These are phyloP conservation scores for Labrus mixtus DNA, from an alignment of 2,113 vertebrate species.

Conservation along the genomic window DNA sequence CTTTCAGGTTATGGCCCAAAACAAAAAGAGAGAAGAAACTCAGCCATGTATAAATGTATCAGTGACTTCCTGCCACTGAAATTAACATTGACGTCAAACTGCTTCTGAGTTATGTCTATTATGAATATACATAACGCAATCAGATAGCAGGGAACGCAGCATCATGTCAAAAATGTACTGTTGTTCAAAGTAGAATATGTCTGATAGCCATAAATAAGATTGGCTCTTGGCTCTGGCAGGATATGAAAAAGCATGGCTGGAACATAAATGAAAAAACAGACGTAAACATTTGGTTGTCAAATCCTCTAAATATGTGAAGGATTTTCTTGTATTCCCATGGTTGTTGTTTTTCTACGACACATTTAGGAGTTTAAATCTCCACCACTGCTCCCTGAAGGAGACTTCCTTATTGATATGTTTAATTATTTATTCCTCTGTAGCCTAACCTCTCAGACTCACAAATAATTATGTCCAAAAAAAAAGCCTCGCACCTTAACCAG, in stretches of 20 bases:
- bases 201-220: background rate
- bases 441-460: constrained; percentile 11
- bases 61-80: constrained; percentile 43
- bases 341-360: constrained; percentile 30
- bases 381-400: constrained; percentile 62
- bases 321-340: constrained; percentile 29
- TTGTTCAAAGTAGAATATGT: background rate
- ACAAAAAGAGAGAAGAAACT: constrained; percentile 14
- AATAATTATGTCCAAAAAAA: constrained; percentile 7
- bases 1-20: background rate
- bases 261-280: background rate
- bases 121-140: constrained; percentile 44
- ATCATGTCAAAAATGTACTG: constrained; percentile 9
- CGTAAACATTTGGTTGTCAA: background rate
- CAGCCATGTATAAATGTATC: constrained; percentile 37
- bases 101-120: constrained; percentile 28
- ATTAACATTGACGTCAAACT: constrained; percentile 56
- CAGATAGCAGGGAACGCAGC: constrained; percentile 4
- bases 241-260: constrained; percentile 2
- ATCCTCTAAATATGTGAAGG: constrained; percentile 20
- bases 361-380: constrained; percentile 19
- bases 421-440: constrained; percentile 72
- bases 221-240: constrained; percentile 2
- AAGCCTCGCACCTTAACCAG: constrained; percentile 25
- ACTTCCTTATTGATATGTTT: constrained; percentile 53